Evolutionary conservation across 2,113 vertebrate species (phyloP).

Genomic region (Callionymus lyra): DNA sequence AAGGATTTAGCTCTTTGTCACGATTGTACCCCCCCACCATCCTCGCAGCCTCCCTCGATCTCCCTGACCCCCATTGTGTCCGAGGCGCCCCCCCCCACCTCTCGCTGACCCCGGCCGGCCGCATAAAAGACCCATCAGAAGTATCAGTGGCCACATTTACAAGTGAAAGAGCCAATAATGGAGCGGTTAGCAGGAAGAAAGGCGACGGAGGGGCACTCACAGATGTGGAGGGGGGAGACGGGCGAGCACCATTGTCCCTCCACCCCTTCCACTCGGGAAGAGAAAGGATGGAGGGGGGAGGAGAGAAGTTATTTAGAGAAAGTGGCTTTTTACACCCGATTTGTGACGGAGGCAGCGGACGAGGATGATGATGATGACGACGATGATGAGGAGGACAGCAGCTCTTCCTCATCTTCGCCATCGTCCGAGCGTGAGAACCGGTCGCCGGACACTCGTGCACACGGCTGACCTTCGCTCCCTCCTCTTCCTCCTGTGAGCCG

Average conservation of each 20-base stretch:
- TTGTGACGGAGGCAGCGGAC: slow-evolving; percentile 65
- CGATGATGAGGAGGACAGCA: neutral
- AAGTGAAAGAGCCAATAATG: slow-evolving; percentile 92
- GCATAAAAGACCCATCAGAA: slow-evolving; percentile 70
- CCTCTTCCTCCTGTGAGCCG: too few relatives aligned
- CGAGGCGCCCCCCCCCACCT: slow-evolving; percentile 28
- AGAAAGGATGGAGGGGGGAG: slow-evolving; percentile 26
- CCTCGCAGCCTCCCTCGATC: slow-evolving; percentile 12
- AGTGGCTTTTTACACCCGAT: slow-evolving; percentile 54
- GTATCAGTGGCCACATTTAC: slow-evolving; percentile 76
- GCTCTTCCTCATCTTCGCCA: neutral
- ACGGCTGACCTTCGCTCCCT: neutral
- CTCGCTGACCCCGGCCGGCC: slow-evolving; percentile 53
- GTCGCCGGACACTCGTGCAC: neutral
- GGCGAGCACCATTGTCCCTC: slow-evolving; percentile 16
- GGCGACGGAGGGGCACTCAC: slow-evolving; percentile 88
- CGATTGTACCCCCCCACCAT: slow-evolving; percentile 47
- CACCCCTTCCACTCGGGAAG: neutral
- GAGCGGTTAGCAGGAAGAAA: slow-evolving; percentile 92
- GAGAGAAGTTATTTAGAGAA: slow-evolving; percentile 19
- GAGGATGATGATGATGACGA: slow-evolving; percentile 3
- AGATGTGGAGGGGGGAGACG: slow-evolving; percentile 85
- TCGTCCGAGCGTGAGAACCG: too few relatives aligned
- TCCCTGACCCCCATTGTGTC: slow-evolving; percentile 27
- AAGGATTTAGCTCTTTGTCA: slow-evolving; percentile 67